Evolutionary conservation across 2,888 invertebrate genomes (phyloP), one percentile per base, ranked within the genome.

Genomic region (Apotomis turbidana): DNA sequence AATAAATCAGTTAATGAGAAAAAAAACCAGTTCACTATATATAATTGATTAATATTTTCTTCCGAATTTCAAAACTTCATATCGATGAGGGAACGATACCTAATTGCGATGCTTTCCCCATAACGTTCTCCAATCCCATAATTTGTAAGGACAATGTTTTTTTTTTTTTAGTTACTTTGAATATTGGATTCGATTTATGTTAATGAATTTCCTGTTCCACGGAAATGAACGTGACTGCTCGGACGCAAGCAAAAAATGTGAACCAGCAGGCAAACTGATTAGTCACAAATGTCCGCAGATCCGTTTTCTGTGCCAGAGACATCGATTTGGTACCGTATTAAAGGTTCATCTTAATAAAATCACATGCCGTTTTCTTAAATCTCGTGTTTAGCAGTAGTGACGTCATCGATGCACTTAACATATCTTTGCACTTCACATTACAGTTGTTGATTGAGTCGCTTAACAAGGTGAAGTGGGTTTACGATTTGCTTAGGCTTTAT

Each of bases 271-370:
- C 61, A 15, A 36, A 49, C 9, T 8, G 55, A 69, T 61, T 55
- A 55, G 55, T 69, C 61, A 57, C 46, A 54, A 62, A 49, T 9
- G 46, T 51, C 61, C 54, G 44, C 64, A 60, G 64, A 74, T 75
- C 74, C 73, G 74, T 64, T 70, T 54, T 54, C 62, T 75, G 75
- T 74, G 71, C 74, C 71, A 76, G 74, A 72, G 72, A 69, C 74
- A 73, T 63, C 64, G 71, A 71, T 75, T 62, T 58, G 15, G 59
- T 59, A 59, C 55, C 55, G 60, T 62, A 69, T 51, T n/a, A 62
- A 61, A 52, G 52, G 12, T 49, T 52, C 36, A 36, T 51, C 4
- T 62, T n/a, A 52, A 38, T 54, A 36, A 13, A 15, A 5, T 36
- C 15, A 5, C 61, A 15, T 10, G 36, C 49, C n/a, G 12, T 46